Evolutionary conservation across 2,797 vertebrate species (phyloP), one percentile per base, ranked within the genome.

Genomic region (Oreonectes daqikongensis): DNA sequence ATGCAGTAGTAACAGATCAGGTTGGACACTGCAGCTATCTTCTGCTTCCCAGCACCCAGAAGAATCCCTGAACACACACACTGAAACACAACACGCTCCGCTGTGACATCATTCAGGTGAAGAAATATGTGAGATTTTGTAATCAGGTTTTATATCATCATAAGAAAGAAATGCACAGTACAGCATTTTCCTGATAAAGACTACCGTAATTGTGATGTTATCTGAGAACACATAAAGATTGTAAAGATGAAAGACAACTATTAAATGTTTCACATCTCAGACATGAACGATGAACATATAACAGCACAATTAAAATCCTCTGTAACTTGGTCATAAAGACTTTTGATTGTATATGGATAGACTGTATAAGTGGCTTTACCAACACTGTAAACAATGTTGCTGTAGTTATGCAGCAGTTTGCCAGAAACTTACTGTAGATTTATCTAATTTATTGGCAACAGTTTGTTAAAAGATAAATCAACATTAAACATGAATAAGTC

Each of bases 41-140:
- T 98, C 92, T 98, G 96, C 84, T 94, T 95, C 20, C 97, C 96
- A 0, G 90, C 83, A 38, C 97, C 96, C 7, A 96, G 77, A 75
- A 98, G 88, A 77, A 98, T 91, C 0, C 97, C 97, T 0, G 94
- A 88, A 2, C 93, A 92, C 0, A 96, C 94, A 0, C 92, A 94
- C 97, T 98, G 87, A 42, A 82, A 69, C 3, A 75, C 40, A 80
- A 85, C 18, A 73, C 1, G 75, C 18, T 57, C 15, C 61, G 72
- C 3, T n/a, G n/a, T n/a, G n/a, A n/a, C n/a, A n/a, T n/a, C n/a
- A n/a, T n/a, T n/a, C 6, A 30, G 22, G 53, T 66, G 3, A 42
- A 44, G 14, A 50, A 2, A 63, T 18, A 52, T 26, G 30, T 20
- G 3, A 50, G 18, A 60, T 2, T 48, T 76, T 15, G 5, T 24